These are phyloP conservation scores for Eupeodes corollae DNA, from an alignment of 1,140 invertebrate genomes.

Conservation along the genomic window DNA sequence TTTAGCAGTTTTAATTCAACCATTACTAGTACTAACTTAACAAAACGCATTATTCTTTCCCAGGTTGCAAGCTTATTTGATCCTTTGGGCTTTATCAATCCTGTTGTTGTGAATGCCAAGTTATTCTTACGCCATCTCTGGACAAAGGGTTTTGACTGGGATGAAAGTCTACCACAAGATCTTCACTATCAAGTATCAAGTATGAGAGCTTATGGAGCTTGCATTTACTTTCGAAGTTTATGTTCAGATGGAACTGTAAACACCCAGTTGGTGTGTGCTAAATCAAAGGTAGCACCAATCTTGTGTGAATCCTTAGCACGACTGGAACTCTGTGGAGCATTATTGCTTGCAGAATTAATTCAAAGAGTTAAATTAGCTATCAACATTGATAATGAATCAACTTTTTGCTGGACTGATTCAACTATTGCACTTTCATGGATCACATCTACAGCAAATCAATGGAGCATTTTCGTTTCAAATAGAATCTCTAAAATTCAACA, in stretches of 20 bases:
- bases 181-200: too few relatives aligned
- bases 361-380: constrained; percentile 1
- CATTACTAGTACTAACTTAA: constrained; percentile 3
- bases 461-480: constrained; percentile 31
- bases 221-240: too few relatives aligned
- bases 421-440: constrained; percentile 7
- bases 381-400: constrained; percentile 7
- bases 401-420: constrained; percentile 7
- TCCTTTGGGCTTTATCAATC: constrained; percentile 29
- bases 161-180: constrained; percentile 22
- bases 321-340: too few relatives aligned
- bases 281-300: too few relatives aligned
- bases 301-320: too few relatives aligned
- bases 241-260: too few relatives aligned
- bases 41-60: constrained; percentile 18
- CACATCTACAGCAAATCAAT: neutral
- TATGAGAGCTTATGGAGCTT: too few relatives aligned
- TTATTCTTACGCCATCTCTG: constrained; percentile 33
- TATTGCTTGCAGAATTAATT: constrained; percentile 1
- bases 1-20: constrained; percentile 2
- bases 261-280: too few relatives aligned
- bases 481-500: constrained; percentile 27
- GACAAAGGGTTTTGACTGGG: constrained; percentile 26
- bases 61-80: constrained; percentile 25
- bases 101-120: constrained; percentile 31